Conservation (phyloP, 2,888 invertebrate species). For the Drosophila infuscata region DNA sequence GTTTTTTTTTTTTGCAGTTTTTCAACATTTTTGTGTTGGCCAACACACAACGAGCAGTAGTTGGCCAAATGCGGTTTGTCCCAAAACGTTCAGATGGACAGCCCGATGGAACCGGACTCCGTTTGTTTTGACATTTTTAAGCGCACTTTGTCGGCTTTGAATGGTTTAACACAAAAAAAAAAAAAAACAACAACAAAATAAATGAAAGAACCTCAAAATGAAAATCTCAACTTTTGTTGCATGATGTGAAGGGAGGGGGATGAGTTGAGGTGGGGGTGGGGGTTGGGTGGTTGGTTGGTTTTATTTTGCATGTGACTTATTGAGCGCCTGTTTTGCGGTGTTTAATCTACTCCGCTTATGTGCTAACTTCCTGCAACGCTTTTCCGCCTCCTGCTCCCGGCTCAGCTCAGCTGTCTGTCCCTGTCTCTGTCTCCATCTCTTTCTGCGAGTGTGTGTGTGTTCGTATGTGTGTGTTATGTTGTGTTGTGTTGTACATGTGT, state of each 20-base stretch:
- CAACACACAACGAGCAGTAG: constrained; percentile 3
- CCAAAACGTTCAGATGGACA: constrained; percentile 43
- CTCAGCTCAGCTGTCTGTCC: constrained; percentile 11
- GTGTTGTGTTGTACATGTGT: constrained; percentile 68
- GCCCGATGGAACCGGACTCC: constrained; percentile 17
- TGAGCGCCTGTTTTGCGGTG: constrained; percentile 80
- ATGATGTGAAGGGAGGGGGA: neutral
- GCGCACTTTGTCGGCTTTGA: constrained; percentile 76
- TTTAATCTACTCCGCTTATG: constrained; percentile 81
- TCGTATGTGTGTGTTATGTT: constrained; percentile 19
- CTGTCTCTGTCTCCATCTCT: neutral
- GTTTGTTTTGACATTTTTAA: constrained; percentile 75
- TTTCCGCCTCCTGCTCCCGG: constrained; percentile 23
- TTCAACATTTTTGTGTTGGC: constrained; percentile 32
- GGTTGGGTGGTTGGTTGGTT: neutral
- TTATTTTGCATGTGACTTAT: constrained; percentile 73
- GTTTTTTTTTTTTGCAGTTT: constrained; percentile 15
- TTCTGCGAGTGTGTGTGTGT: constrained; percentile 8
- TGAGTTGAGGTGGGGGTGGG: constrained; percentile 6
- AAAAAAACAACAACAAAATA: constrained; percentile 3
- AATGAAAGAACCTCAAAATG: neutral
- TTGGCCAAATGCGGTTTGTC: constrained; percentile 41
- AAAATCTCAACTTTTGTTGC: constrained; percentile 57
- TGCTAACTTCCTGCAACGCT: constrained; percentile 57
- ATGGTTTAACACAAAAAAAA: constrained; percentile 36